Evolutionary conservation across 1,140 invertebrate genomes (phyloP).

Genomic region (Heliconius hewitsoni): DNA sequence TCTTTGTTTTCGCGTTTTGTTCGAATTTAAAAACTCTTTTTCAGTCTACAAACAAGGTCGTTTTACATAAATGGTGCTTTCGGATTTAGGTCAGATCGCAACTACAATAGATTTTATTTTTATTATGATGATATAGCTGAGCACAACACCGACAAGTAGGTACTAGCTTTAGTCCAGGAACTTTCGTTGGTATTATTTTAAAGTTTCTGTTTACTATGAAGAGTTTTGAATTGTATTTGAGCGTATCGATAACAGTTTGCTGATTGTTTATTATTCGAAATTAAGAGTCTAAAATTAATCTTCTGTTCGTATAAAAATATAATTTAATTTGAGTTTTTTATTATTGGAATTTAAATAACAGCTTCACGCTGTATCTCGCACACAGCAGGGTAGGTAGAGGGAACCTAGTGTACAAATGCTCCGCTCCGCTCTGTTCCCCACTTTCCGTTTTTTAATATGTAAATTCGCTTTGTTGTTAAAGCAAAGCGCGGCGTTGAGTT

Average conservation of each 20-base stretch:
- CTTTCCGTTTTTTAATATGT: too few species aligned
- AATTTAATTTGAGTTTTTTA: too few species aligned
- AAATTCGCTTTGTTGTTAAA: too few species aligned
- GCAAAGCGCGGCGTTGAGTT: too few species aligned
- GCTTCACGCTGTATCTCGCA: too few species aligned
- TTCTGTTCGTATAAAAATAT: not conserved
- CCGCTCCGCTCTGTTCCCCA: too few species aligned
- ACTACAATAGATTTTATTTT: conserved; percentile 27
- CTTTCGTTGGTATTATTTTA: conserved; percentile 25
- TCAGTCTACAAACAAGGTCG: conserved; percentile 15
- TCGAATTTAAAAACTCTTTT: conserved; percentile 19
- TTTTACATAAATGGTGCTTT: conserved; percentile 30
- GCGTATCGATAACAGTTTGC: not conserved
- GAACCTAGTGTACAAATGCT: too few species aligned
- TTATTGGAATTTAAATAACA: too few species aligned
- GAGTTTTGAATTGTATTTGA: not conserved
- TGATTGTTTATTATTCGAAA: not conserved
- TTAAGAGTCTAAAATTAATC: not conserved
- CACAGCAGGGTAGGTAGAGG: too few species aligned
- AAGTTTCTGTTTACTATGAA: conserved; percentile 16
- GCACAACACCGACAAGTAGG: not conserved
- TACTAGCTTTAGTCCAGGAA: conserved; percentile 2
- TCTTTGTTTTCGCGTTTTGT: conserved; percentile 21
- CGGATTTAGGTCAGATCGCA: conserved; percentile 20
- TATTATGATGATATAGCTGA: conserved; percentile 17